Conservation (phyloP, 2,113 vertebrate species). For the Pseudorhombus dupliciocellatus region DNA sequence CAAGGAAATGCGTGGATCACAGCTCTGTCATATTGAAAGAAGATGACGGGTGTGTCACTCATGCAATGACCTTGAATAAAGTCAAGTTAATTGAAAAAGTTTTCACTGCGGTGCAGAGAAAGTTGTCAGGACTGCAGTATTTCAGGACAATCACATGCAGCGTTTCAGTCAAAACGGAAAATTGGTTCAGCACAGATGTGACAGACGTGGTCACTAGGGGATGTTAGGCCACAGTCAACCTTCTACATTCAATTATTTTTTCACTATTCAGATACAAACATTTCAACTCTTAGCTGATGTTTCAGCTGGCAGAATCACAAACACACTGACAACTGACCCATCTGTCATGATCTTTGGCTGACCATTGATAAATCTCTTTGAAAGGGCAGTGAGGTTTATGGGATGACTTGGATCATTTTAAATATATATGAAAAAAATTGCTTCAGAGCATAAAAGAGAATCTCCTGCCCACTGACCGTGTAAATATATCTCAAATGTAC, state of each 20-base stretch:
- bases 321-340: not conserved
- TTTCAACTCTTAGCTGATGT: too few species aligned
- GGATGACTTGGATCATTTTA: not conserved
- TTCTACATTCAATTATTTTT: too few species aligned
- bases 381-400: constrained; percentile 35
- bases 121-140: constrained; percentile 18
- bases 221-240: not conserved
- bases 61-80: constrained; percentile 52
- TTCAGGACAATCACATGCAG: constrained; percentile 13
- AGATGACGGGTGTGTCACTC: constrained; percentile 28
- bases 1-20: constrained; percentile 35
- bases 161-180: constrained; percentile 8
- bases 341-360: constrained; percentile 14
- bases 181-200: not conserved
- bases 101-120: constrained; percentile 1
- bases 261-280: too few species aligned
- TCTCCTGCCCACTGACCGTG: not conserved
- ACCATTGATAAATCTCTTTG: constrained; percentile 40
- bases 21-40: constrained; percentile 24
- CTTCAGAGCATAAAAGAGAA: not conserved
- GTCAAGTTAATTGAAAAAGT: constrained; percentile 31
- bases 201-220: not conserved
- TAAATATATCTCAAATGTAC: not conserved
- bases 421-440: not conserved
- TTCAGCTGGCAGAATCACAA: not conserved